phyloP scores from a whole-genome alignment of 2,888 invertebrate genomes.

The Cantharis nigra region DNA sequence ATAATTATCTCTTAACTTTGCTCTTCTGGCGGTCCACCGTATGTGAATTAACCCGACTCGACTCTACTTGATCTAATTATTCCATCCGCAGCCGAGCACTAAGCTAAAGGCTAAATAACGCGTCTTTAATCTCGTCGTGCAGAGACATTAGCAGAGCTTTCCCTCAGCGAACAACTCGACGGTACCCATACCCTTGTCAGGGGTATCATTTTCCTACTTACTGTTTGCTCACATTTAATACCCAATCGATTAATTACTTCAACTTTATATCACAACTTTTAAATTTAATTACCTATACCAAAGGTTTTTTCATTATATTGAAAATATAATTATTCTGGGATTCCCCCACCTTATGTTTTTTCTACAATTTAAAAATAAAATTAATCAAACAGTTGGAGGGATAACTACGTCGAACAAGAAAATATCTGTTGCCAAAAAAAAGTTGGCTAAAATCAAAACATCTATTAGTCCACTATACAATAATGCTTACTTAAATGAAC shows the following conservation, averaged over 20 bases:
- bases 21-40: slow-evolving; percentile 45
- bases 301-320: neutral
- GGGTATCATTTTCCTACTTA: slow-evolving; percentile 26
- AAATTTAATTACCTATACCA: neutral
- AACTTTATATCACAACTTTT: neutral
- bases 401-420: too few species aligned
- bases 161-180: slow-evolving; percentile 28
- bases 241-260: neutral
- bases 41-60: slow-evolving; percentile 51
- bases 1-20: slow-evolving; percentile 53
- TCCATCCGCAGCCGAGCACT: slow-evolving; percentile 51
- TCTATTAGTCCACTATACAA: too few species aligned
- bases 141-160: slow-evolving; percentile 41
- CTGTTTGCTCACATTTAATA: slow-evolving; percentile 14
- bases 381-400: too few species aligned
- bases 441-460: too few species aligned
- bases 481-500: too few species aligned
- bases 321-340: neutral
- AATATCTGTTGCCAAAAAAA: too few species aligned
- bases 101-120: slow-evolving; percentile 54
- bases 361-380: neutral
- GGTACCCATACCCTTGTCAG: slow-evolving; percentile 11
- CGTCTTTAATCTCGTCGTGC: slow-evolving; percentile 52
- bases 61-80: slow-evolving; percentile 55
- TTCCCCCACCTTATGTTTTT: neutral